Conservation (phyloP, 2,113 vertebrate species). For the Uria lomvia region DNA sequence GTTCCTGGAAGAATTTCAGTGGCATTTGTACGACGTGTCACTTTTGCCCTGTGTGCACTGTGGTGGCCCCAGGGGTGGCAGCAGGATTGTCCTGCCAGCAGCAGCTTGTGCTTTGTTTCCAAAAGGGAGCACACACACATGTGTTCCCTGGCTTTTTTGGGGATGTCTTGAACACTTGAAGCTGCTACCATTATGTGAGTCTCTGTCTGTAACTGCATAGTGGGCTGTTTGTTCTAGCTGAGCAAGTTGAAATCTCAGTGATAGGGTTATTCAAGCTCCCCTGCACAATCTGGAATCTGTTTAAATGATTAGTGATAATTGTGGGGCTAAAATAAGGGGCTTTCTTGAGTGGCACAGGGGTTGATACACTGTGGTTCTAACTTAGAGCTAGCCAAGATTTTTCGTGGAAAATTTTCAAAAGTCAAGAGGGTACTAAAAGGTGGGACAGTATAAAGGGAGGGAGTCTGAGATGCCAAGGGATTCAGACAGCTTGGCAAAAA, state of each 20-base stretch:
- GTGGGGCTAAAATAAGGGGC: not conserved
- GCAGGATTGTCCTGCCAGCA: not conserved
- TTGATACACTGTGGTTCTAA: not conserved
- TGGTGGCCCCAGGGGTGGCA: accelerated
- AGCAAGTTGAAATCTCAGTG: not conserved
- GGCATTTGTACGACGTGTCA: not conserved
- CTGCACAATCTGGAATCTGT: not conserved
- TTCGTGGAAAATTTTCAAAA: not conserved
- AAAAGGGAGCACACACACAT: accelerated
- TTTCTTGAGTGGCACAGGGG: not conserved
- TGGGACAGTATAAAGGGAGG: not conserved
- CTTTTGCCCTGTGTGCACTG: accelerated
- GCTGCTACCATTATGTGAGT: not conserved
- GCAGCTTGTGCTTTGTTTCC: not conserved
- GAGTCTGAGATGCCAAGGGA: not conserved
- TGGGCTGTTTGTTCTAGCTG: not conserved
- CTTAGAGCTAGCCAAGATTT: not conserved
- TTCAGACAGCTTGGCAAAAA: not conserved
- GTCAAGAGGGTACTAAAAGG: not conserved
- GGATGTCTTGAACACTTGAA: not conserved
- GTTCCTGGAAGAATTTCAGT: not conserved
- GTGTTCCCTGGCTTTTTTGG: not conserved
- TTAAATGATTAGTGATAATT: not conserved
- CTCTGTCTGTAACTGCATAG: not conserved
- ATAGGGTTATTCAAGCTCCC: accelerated